These are phyloP conservation scores for Crenichthys baileyi DNA, from an alignment of 2,797 vertebrate genomes.

Conservation along the genomic window DNA sequence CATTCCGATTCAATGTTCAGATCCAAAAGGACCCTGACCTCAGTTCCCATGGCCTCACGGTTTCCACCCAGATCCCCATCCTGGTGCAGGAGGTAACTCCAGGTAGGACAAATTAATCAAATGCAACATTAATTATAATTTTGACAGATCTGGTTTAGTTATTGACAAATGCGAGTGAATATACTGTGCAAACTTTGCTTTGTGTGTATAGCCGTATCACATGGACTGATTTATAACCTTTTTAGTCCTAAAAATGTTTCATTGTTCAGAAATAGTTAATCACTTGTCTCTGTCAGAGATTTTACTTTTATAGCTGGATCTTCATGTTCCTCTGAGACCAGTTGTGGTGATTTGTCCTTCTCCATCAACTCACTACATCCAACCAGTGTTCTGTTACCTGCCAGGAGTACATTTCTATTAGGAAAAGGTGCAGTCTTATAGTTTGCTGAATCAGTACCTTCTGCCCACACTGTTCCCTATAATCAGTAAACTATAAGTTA, in stretches of 20 bases:
- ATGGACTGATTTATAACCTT: no score
- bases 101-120: conserved; percentile 74
- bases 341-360: neutral
- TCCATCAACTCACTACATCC: neutral
- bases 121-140: neutral
- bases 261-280: neutral
- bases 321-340: neutral
- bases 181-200: neutral
- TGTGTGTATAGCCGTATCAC: neutral
- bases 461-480: neutral
- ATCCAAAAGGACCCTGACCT: conserved; percentile 85
- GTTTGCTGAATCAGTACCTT: neutral
- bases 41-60: conserved; percentile 88
- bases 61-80: conserved; percentile 86
- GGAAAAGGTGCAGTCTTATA: neutral
- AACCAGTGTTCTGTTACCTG: no score
- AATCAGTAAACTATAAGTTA: neutral
- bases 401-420: neutral
- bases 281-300: neutral
- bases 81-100: conserved; percentile 87
- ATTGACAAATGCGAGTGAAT: neutral
- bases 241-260: neutral
- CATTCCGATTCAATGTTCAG: conserved; percentile 84
- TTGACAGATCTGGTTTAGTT: neutral
- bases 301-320: neutral